Base-by-base conservation (phyloP, 2,888 invertebrate genomes). In the Zootermopsis nevadensis region DNA sequence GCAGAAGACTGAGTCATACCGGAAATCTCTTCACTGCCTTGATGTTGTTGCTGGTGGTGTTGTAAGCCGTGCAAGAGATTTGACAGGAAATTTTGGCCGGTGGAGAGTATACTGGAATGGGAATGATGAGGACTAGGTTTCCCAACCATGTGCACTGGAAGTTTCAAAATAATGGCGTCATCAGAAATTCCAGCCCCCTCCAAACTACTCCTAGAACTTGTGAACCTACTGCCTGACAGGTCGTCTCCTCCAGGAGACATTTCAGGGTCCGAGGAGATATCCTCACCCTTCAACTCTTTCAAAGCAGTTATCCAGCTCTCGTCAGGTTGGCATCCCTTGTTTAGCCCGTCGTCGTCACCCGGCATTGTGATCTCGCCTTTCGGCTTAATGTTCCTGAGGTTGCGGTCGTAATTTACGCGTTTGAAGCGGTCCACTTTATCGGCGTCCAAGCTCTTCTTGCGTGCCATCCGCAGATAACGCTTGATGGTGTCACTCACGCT, bases 401-500 rank as follows among this genome's bases (percentile, higher is more conserved):
- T 96, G 84, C 95, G 92, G 87, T 97, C 97, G 87, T 97, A 97
- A 88, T 97, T 97, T 31, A 97, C 96, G 0, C 96, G 93, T 88
- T 96, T 96, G 88, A 97, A 97, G 80, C 95, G 92, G 88, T 95
- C 96, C 3, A 92, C 93, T 88, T 95, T 95, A 86, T 95, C 95
- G 2, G 94, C 93, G 88, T 96, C 96, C 19, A 95, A 93, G 87
- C 95, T 96, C 88, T 97, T 97, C 88, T 97, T 97, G 55, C 97
- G 92, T 12, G 96, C 96, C 96, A 97, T 97, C 83, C 95, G 91
- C 80, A 97, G 89, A 89, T 97, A 97, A 19, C 96, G 91, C 89
- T 96, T 96, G 84, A 97, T 96, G 0, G 96, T 96, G 87, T 96
- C 96, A 88, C 96, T 95, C 38, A 97, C 96, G 0, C 96, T 96